Conservation (phyloP, 2,888 invertebrate species). For the Crematogaster levior region DNA sequence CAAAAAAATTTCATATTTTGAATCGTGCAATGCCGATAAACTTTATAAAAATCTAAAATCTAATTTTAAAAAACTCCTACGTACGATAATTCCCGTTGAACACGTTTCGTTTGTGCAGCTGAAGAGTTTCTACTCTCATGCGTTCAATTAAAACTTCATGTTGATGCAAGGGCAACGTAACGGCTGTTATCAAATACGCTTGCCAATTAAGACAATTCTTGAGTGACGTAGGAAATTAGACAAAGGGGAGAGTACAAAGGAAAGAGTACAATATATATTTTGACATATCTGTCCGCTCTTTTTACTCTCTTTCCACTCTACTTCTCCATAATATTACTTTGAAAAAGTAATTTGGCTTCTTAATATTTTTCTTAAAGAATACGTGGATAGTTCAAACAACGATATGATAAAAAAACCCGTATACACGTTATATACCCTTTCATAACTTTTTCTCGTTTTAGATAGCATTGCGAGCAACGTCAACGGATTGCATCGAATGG, state of each 20-base stretch:
- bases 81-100: background rate
- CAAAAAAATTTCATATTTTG: too few species aligned
- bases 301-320: too few species aligned
- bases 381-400: background rate
- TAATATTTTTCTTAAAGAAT: background rate
- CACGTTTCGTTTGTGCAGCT: background rate
- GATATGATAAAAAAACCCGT: background rate
- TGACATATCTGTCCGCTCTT: background rate
- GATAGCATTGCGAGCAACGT: background rate
- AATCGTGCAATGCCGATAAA: too few species aligned
- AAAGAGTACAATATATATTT: too few species aligned
- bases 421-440: background rate
- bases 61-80: background rate
- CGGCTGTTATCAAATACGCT: background rate
- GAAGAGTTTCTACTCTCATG: background rate
- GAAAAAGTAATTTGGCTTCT: background rate
- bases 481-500: background rate
- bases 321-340: background rate
- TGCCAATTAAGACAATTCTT: background rate
- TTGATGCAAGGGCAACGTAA: background rate
- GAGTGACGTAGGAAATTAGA: background rate
- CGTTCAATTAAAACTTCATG: constrained; percentile 24
- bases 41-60: too few species aligned
- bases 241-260: background rate
- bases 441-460: background rate